Evolutionary conservation across 2,888 invertebrate genomes (phyloP).

Genomic region (Hoplodrina ambigua): DNA sequence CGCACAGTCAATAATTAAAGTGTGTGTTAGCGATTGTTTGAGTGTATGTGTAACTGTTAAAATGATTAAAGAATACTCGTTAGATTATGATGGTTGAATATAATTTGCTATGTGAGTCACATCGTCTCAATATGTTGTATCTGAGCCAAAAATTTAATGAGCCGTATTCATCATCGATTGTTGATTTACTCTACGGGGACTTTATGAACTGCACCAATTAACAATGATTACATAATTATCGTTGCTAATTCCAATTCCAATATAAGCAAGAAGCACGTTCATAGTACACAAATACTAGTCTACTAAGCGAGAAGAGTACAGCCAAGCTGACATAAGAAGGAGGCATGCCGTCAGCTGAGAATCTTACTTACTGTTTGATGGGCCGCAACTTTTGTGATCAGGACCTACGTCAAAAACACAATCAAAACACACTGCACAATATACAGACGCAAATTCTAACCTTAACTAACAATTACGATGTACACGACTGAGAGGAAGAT

Average conservation of each 20-base stretch:
- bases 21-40: constrained; percentile 19
- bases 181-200: constrained; percentile 62
- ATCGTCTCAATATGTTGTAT: constrained; percentile 71
- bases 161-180: constrained; percentile 73
- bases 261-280: constrained; percentile 80
- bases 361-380: constrained; percentile 90
- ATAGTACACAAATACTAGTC: constrained; percentile 73
- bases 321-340: constrained; percentile 83
- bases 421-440: constrained; percentile 89
- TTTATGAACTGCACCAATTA: constrained; percentile 17
- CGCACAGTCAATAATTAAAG: constrained; percentile 16
- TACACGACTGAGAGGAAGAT: constrained; percentile 72
- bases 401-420: constrained; percentile 90
- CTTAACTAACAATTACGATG: constrained; percentile 75
- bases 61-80: constrained; percentile 48
- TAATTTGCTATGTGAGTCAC: constrained; percentile 73
- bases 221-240: constrained; percentile 24
- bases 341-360: constrained; percentile 85
- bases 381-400: constrained; percentile 90
- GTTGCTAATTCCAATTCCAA: constrained; percentile 65
- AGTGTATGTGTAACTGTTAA: constrained; percentile 54
- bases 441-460: constrained; percentile 76
- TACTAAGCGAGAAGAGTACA: constrained; percentile 85
- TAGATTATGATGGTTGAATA: constrained; percentile 60
- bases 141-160: constrained; percentile 80